These are phyloP conservation scores for Oophaga sylvatica DNA, from an alignment of 2,797 vertebrate genomes.

Conservation along the genomic window DNA sequence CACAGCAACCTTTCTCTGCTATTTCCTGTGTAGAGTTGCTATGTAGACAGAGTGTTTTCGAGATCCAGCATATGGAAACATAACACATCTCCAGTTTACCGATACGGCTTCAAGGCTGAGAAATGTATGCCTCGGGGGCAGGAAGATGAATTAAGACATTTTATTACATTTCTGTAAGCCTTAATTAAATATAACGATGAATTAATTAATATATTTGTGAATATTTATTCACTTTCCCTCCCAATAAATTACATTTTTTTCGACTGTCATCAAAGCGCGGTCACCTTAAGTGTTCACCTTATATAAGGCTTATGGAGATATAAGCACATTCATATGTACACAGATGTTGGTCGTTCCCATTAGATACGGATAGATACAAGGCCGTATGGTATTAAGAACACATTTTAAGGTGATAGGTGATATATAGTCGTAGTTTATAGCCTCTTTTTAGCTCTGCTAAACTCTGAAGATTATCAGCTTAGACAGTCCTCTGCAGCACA, in stretches of 20 bases:
- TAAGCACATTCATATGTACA: neutral
- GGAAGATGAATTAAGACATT: constrained; percentile 8
- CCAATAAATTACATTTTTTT: neutral
- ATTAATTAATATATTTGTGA: neutral
- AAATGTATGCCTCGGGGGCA: neutral
- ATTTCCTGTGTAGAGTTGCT: constrained; percentile 34
- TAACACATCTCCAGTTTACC: constrained; percentile 15
- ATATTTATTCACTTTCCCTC: constrained; percentile 8
- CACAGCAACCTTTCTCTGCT: constrained; percentile 46
- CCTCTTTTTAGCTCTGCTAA: neutral
- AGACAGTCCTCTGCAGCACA: neutral
- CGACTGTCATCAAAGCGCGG: neutral
- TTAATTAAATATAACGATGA: constrained; percentile 14
- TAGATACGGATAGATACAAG: neutral
- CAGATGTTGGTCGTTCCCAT: neutral
- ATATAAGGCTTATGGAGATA: neutral
- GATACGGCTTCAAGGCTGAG: neutral
- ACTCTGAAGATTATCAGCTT: constrained; percentile 1
- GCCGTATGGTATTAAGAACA: neutral
- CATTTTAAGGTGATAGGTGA: neutral
- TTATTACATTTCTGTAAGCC: constrained; percentile 31
- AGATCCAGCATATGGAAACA: constrained; percentile 13
- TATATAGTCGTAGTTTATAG: neutral
- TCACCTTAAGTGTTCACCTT: neutral
- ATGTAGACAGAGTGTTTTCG: constrained; percentile 24